A percentile compares a stretch with the other conserved stretches of the same genome.
These are phyloP conservation scores for Blastomussa wellsi DNA, from an alignment of 92 coral and sea anemone genomes.

Conservation along the genomic window DNA sequence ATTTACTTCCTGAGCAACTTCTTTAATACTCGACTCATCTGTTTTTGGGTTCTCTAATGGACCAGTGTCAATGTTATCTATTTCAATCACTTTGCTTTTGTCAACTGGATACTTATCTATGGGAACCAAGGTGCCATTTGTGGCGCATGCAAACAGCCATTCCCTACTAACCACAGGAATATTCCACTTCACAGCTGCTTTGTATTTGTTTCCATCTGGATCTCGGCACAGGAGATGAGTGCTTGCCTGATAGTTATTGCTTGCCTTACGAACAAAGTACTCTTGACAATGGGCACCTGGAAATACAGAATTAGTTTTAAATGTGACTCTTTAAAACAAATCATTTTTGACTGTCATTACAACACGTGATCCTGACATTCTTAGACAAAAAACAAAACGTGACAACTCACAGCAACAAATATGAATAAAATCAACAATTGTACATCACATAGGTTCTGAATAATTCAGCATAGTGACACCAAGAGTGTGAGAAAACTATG, in stretches of 20 bases:
- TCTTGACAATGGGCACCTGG: slow-evolving; percentile 92
- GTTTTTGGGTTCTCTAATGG: neutral
- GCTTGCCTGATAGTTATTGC: slow-evolving; percentile 67
- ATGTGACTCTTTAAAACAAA: neutral
- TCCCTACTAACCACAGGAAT: slow-evolving; percentile 74
- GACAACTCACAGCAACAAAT: too few relatives aligned
- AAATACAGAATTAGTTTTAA: neutral
- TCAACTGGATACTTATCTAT: slow-evolving; percentile 51
- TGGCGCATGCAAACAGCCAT: slow-evolving; percentile 93
- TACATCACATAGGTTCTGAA: too few relatives aligned
- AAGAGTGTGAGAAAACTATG: too few relatives aligned
- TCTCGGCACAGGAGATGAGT: slow-evolving; percentile 88
- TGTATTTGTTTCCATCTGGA: slow-evolving; percentile 83
- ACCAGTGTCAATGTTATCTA: neutral
- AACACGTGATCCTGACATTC: too few relatives aligned
- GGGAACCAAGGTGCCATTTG: slow-evolving; percentile 53
- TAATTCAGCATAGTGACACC: too few relatives aligned
- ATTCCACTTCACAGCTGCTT: slow-evolving; percentile 88
- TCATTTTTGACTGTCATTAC: too few relatives aligned
- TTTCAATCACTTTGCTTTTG: neutral
- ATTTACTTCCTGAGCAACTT: neutral
- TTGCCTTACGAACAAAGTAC: slow-evolving; percentile 78
- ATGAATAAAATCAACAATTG: too few relatives aligned
- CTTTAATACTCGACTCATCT: neutral
- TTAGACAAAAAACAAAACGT: too few relatives aligned